phyloP scores from a whole-genome alignment of 2,113 vertebrate species.

The Microcebus lehilahytsara region DNA sequence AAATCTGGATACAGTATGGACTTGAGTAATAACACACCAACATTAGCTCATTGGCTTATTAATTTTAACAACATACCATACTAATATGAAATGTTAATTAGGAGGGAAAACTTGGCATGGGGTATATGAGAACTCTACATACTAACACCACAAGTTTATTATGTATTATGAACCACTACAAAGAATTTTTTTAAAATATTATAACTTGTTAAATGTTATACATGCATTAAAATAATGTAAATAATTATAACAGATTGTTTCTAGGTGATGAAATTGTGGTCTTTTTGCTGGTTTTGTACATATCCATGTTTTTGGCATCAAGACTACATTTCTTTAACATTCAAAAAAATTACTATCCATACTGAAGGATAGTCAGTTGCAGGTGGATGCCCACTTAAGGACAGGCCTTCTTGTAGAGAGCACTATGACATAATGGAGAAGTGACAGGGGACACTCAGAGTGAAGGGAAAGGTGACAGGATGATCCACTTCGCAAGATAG shows the following conservation, averaged over 20 bases:
- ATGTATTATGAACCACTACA: not conserved
- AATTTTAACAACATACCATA: not conserved
- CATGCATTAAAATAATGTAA: not conserved
- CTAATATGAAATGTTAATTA: not conserved
- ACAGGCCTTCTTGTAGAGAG: too few relatives aligned
- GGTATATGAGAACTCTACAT: too few relatives aligned
- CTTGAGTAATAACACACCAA: not conserved
- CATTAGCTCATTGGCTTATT: not conserved
- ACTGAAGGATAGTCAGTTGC: not conserved
- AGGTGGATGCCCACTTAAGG: too few relatives aligned
- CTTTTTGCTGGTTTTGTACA: not conserved
- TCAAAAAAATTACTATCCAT: not conserved
- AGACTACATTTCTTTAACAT: not conserved
- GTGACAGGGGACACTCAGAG: too few relatives aligned
- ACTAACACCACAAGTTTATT: not conserved
- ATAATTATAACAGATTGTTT: not conserved
- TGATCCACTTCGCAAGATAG: too few relatives aligned
- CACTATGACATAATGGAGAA: too few relatives aligned
- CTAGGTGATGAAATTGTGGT: not conserved
- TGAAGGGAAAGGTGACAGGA: too few relatives aligned
- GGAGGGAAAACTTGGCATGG: too few relatives aligned
- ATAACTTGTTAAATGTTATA: not conserved
- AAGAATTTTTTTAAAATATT: not conserved
- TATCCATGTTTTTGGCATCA: not conserved
- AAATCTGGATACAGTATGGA: not conserved